Evolutionary conservation across 1,140 invertebrate species (phyloP).

Genomic region (Notospermus geniculatus): DNA sequence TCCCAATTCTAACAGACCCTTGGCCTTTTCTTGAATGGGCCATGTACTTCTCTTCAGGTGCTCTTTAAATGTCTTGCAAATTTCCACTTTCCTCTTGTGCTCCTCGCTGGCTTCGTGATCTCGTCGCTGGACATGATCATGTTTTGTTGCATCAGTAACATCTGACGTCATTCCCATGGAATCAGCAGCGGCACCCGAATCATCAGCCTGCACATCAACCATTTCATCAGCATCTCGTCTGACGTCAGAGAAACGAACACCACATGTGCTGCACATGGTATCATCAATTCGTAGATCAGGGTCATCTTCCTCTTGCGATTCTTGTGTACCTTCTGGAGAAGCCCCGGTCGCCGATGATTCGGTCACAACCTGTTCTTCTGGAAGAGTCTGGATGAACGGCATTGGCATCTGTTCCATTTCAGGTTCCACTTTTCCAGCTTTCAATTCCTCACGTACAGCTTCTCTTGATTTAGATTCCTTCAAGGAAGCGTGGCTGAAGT

Average conservation of each 20-base stretch:
- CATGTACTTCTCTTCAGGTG: neutral
- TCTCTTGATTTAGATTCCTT: neutral
- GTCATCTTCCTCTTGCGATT: too few relatives aligned
- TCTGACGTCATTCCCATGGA: too few relatives aligned
- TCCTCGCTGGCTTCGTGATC: constrained; percentile 4
- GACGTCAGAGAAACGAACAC: neutral
- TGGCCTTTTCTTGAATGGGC: too few relatives aligned
- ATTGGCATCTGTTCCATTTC: neutral
- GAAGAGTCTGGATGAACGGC: neutral
- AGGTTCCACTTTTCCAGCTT: neutral
- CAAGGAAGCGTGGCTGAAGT: neutral
- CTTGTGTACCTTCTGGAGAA: neutral
- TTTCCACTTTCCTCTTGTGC: neutral
- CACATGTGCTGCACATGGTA: constrained; percentile 9
- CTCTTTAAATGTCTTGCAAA: neutral
- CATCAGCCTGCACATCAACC: neutral
- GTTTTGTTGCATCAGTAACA: neutral
- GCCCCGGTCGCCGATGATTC: too few relatives aligned
- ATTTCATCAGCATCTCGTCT: neutral
- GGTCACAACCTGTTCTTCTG: neutral
- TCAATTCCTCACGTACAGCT: neutral
- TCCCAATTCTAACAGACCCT: too few relatives aligned
- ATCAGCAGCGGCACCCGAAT: neutral
- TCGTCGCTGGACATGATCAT: neutral
- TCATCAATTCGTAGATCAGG: neutral